Evolutionary conservation across 2,113 vertebrate species (phyloP).

Genomic region (Apteryx mantelli): DNA sequence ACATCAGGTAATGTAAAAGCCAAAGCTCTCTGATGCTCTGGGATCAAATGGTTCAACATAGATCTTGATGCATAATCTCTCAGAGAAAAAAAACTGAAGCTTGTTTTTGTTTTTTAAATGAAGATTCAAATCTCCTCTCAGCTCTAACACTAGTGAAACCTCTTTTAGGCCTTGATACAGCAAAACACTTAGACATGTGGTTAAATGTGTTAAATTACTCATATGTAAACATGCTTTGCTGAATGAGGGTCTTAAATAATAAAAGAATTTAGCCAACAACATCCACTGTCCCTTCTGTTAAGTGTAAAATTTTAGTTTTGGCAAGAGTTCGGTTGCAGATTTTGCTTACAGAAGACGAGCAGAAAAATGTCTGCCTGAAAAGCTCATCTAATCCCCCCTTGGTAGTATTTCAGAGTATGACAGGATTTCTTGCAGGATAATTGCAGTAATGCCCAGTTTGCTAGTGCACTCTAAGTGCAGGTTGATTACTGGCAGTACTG

Average conservation of each 20-base stretch:
- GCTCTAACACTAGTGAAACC: neutral
- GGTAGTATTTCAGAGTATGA: slow-evolving; percentile 14
- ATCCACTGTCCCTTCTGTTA: neutral
- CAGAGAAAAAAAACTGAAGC: neutral
- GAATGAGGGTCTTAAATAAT: neutral
- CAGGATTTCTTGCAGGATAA: neutral
- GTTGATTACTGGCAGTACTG: neutral
- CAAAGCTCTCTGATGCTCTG: neutral
- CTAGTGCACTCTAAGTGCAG: neutral
- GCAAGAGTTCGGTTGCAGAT: slow-evolving; percentile 8
- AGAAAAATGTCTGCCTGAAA: slow-evolving; percentile 32
- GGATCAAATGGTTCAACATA: neutral
- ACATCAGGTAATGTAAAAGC: neutral
- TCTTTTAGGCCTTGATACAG: neutral
- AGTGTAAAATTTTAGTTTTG: slow-evolving; percentile 24
- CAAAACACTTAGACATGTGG: neutral
- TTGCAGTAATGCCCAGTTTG: neutral
- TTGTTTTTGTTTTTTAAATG: neutral
- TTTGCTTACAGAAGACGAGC: neutral
- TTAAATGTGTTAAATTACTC: neutral
- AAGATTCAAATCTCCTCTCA: neutral
- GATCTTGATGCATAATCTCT: neutral
- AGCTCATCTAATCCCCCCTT: neutral
- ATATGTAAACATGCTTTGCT: neutral
- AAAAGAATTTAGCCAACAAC: neutral